Evolutionary conservation across 2,888 invertebrate genomes (phyloP), one percentile per base, ranked within the genome.

Genomic region (Venustoraphidia nigricollis): DNA sequence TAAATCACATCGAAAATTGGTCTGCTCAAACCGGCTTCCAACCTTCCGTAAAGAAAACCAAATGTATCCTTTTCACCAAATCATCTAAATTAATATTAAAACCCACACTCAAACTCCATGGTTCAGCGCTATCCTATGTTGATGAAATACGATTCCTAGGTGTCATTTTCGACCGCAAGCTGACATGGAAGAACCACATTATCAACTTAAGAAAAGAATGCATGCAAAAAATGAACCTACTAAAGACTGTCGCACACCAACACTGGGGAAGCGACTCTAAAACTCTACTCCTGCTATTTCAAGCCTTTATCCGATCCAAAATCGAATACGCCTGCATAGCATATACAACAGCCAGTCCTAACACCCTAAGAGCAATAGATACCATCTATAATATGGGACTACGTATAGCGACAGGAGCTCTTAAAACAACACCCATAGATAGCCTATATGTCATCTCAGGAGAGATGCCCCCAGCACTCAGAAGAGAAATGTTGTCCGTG

Each of bases 311-410:
- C 2, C 39, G 47, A 35, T 41, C 52, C 10, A 56, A 55, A 51
- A 9, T 56, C 1, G 56, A 57, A 17, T 57, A 58, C 37, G 56
- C 55, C 2, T 48, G 53, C 2, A 51, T 53, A 36, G 39, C 56
- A 36, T 58, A 56, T 40, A 47, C 47, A n/a, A 53, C 55, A n/a
- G 55, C 55, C 9, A 48, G 43, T 36, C n/a, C 40, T 34, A 14
- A 9, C 8, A 40, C 35, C 10, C 40, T 47, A 4, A 39, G 50
- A 13, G 41, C 11, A 46, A 40, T 55, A 36, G 43, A 54, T 13
- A 10, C 53, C 2, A 43, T 56, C 6, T 54, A 55, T 9, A 51
- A 53, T 36, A 45, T 46, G 13, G 50, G 44, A 4, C 40, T 54
- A 4, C 38, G 53, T 48, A 10, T 55, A 9, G 45, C 48, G 9